Base-by-base conservation (phyloP, 2,113 vertebrate species). In the Calidris pygmaea region DNA sequence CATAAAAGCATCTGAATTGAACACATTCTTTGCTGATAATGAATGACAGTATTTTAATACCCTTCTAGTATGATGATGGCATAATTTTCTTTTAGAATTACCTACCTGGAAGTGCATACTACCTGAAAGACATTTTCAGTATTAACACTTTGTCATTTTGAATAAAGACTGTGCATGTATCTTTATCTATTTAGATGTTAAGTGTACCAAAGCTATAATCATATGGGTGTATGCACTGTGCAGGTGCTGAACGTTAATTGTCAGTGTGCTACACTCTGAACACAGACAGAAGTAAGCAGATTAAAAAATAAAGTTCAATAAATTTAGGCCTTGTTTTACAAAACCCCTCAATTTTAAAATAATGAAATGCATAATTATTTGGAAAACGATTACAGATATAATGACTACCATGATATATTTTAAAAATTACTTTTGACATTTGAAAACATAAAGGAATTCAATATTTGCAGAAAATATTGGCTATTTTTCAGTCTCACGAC, bases 201-300 rank as follows among this genome's bases (percentile, higher is more conserved):
- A 55, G 17, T 20, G 17, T 20, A 87, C 12, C 32, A 78, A 80
- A 81, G 29, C 23, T 85, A 14, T 27, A 87, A 75, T 63, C 43
- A 39, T 4, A n/a, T 0, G 0, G 34, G 20, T 0, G 0, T 26
- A 30, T 5, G 6, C 13, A 19, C 14, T 50, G 5, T 19, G 43
- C 34, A 47, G 35, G 18, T 76, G 55, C 16, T 39, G 83, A 32
- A 39, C 7, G 24, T n/a, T 58, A 74, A 59, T 16, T 35, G 10
- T 11, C 35, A 73, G 10, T 19, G 7, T 48, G 85, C 11, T 62
- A 39, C 5, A 3, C 12, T 48, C 14, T 12, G 23, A 76, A 56
- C 10, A 85, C 75, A 79, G 53, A 48, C 48, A 56, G 32, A 78
- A 85, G 22, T 7, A 87, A 81, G 10, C 21, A 91, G 47, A 60